Conservation (phyloP, 2,888 invertebrate genomes). For the Nezara viridula region DNA sequence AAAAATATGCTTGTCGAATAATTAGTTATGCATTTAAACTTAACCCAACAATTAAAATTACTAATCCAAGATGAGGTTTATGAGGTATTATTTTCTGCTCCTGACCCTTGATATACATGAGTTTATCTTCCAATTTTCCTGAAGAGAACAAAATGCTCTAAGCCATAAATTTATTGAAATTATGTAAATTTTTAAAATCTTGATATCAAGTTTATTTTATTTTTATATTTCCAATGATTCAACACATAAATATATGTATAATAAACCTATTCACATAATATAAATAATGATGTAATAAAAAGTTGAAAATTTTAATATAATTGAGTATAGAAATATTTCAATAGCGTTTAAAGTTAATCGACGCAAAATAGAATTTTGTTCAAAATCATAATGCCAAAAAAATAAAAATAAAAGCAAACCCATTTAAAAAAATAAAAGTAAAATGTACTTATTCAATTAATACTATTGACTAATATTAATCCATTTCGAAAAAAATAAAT, state of each 20-base stretch:
- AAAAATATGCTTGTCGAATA: neutral
- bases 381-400: too few relatives aligned
- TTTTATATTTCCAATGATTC: neutral
- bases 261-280: neutral
- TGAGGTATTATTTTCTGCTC: neutral
- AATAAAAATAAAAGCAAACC: too few relatives aligned
- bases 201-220: neutral
- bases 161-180: neutral
- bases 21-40: neutral
- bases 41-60: neutral
- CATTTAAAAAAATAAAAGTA: too few relatives aligned
- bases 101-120: neutral
- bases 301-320: too few relatives aligned
- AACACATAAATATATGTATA: neutral
- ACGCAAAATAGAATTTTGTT: neutral
- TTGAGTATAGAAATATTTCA: neutral
- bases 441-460: too few relatives aligned
- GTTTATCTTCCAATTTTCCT: neutral
- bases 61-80: neutral
- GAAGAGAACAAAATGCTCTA: neutral
- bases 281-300: neutral
- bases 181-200: neutral
- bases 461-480: too few relatives aligned
- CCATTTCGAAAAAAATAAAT: too few relatives aligned
- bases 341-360: neutral